Conservation (phyloP, 2,113 vertebrate species). For the Ictalurus punctatus region DNA sequence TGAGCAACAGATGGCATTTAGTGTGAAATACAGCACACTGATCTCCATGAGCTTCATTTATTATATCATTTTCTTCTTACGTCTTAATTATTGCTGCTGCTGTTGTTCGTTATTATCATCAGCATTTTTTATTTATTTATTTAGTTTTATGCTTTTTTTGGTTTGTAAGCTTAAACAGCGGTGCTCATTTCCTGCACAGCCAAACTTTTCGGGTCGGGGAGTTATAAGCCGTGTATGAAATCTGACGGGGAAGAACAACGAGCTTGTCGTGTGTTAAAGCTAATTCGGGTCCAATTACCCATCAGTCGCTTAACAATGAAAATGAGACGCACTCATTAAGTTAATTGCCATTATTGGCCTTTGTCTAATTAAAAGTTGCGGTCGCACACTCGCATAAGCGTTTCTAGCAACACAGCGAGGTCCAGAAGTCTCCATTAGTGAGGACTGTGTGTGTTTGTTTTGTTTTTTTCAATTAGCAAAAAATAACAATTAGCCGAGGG, state of each 20-base stretch:
- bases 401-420: not conserved
- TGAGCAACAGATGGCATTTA: not conserved
- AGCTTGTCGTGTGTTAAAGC: conserved; percentile 5
- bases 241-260: not conserved
- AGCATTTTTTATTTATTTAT: not conserved
- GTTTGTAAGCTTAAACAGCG: not conserved
- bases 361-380: conserved; percentile 30
- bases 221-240: not conserved
- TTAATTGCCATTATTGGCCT: conserved; percentile 43
- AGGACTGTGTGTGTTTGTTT: not conserved
- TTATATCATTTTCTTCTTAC: not conserved
- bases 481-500: not conserved
- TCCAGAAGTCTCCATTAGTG: not conserved
- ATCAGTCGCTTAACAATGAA: conserved; percentile 24
- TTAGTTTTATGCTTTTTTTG: not conserved
- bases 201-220: not conserved
- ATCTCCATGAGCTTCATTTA: not conserved
- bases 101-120: not conserved
- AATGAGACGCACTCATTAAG: conserved; percentile 35
- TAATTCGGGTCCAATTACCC: conserved; percentile 21
- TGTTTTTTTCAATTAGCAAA: not conserved
- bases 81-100: not conserved
- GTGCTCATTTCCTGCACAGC: not conserved
- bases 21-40: not conserved
- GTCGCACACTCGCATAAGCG: not conserved